Percentiles rank a stretch among this genome's conserved stretches.
These are phyloP conservation scores for Podarcis muralis DNA, from an alignment of 2,113 vertebrate species.

Conservation along the genomic window DNA sequence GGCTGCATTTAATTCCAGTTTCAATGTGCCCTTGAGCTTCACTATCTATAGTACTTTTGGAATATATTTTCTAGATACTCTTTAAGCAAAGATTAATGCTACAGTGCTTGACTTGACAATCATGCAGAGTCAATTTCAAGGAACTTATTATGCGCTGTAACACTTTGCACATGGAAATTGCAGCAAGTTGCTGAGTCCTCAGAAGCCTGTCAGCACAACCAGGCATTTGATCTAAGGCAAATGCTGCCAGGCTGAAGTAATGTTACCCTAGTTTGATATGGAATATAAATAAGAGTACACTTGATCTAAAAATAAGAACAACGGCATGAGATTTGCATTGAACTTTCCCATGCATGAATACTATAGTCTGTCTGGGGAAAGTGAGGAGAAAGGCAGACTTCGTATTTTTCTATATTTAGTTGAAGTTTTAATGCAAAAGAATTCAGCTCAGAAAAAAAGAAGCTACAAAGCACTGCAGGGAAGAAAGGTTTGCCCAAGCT, in stretches of 20 bases:
- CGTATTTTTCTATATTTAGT: conserved; percentile 16
- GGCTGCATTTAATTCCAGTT: conserved; percentile 9
- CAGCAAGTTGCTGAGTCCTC: conserved; percentile 28
- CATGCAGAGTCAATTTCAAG: conserved; percentile 42
- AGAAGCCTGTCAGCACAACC: conserved; percentile 37
- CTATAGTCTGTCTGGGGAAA: not conserved
- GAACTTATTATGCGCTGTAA: conserved; percentile 52
- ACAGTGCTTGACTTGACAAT: conserved; percentile 51
- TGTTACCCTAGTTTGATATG: conserved; percentile 36
- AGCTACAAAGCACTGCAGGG: not conserved
- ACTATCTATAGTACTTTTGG: conserved; percentile 7
- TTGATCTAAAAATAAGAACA: conserved; percentile 35
- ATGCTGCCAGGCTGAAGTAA: conserved; percentile 2
- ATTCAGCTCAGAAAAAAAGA: not conserved
- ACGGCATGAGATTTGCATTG: conserved; percentile 1
- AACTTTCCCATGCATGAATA: conserved; percentile 4
- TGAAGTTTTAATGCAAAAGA: conserved; percentile 4
- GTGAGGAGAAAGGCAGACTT: not conserved
- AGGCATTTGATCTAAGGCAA: conserved; percentile 29
- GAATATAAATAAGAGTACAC: conserved; percentile 39
- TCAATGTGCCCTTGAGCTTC: conserved; percentile 35
- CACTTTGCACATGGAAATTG: conserved; percentile 36
- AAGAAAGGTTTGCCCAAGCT: not conserved
- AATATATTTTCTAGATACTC: conserved; percentile 21
- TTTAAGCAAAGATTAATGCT: conserved; percentile 40